Evolutionary conservation across 2,113 vertebrate genomes (phyloP), one percentile per base, ranked within the genome.

Genomic region (Onychostoma macrolepis): DNA sequence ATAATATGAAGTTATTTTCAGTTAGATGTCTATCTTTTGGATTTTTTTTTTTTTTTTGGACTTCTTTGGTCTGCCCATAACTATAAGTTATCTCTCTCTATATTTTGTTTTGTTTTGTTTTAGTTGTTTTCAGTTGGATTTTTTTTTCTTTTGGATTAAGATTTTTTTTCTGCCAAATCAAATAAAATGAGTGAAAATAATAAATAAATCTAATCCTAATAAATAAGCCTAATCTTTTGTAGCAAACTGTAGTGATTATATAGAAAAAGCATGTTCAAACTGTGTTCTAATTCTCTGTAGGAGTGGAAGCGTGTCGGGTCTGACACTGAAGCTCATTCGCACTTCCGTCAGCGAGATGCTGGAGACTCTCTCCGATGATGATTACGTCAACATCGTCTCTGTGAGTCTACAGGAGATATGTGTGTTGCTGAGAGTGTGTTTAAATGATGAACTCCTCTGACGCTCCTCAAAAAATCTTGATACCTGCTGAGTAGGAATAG

Each of bases 301-400:
- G 94, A 99, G 98, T 0, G 98, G 98, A 28, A 99, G 98, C 17
- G 97, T 99, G 41, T 99, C 97, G 13, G 98, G 98, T 2, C 88
- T 98, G 91, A 99, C 98, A 0, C 87, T 99, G 87, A 99, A 96
- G 91, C 93, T 99, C 87, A 99, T 99, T 91, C 95, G 95, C 48
- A 97, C 95, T 0, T 99, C 98, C 0, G 98, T 99, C 88, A 97
- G 93, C 24, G 96, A 97, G 90, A 99, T 99, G 97, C 90, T 99
- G 90, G 97, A 99, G 93, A 99, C 98, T 0, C 96, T 99, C 72
- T 97, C 98, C 0, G 98, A 99, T 0, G 97, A 99, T 4, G 98
- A 99, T 92, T 99, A 96, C 65, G 98, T 99, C 89, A 99, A 99
- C 82, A 97, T 99, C 67, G 96, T 97, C 90, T 98, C 95, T 83